A percentile compares a stretch with the other conserved stretches of the same genome.
Evolutionary conservation across 2,113 vertebrate genomes (phyloP).

Genomic region (Cottus gobio): DNA sequence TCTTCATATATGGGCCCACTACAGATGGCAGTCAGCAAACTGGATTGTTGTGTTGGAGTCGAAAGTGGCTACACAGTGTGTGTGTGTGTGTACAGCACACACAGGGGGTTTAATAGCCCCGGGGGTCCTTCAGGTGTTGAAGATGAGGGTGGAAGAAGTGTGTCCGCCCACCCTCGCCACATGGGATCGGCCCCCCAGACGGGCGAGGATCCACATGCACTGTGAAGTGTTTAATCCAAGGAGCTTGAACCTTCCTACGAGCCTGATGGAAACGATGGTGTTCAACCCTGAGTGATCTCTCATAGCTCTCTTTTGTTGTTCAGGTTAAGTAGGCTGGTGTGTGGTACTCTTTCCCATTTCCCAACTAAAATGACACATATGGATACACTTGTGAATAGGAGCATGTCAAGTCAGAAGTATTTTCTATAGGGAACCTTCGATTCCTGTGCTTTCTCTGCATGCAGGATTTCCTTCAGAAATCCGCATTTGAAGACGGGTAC

Average conservation of each 20-base stretch:
- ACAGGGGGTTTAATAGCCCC: neutral
- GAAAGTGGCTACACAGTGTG: neutral
- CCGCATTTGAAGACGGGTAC: constrained; percentile 20
- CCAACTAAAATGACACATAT: neutral
- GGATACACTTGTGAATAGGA: neutral
- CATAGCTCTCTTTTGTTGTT: neutral
- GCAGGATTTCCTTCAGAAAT: constrained; percentile 13
- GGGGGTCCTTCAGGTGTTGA: neutral
- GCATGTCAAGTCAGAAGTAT: neutral
- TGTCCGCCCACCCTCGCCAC: neutral
- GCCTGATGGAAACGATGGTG: neutral
- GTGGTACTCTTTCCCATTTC: neutral
- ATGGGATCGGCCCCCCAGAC: neutral
- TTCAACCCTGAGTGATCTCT: neutral
- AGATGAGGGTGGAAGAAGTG: neutral
- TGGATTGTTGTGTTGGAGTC: neutral
- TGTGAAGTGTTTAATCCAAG: neutral
- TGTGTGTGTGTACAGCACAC: neutral
- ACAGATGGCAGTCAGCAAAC: neutral
- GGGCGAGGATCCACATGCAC: neutral
- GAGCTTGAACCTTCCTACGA: neutral
- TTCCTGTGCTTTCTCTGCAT: neutral
- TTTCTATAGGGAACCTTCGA: constrained; percentile 13
- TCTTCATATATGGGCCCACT: neutral
- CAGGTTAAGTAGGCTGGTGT: neutral